Evolutionary conservation across 2,113 vertebrate genomes (phyloP).

Genomic region (Rhinogobius similis): DNA sequence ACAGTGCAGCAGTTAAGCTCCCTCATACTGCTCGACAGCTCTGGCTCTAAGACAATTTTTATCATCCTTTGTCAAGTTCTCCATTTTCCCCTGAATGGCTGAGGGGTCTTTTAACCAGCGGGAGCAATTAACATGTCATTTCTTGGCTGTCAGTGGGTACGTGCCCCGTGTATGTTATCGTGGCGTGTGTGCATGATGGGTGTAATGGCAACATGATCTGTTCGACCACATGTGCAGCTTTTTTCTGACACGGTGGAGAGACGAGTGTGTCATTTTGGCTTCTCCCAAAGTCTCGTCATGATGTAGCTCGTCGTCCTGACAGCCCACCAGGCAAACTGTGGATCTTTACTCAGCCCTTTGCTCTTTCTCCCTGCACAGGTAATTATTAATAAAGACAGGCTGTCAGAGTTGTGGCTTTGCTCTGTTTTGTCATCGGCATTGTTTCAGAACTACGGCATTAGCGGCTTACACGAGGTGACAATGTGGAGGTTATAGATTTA

Average conservation of each 20-base stretch:
- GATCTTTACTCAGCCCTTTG: constrained; percentile 28
- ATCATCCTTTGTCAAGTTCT: constrained; percentile 54
- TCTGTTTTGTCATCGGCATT: constrained; percentile 6
- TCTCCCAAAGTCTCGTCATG: constrained; percentile 31
- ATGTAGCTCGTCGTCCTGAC: constrained; percentile 46
- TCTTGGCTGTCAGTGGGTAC: constrained; percentile 54
- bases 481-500: neutral
- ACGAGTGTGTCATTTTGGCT: constrained; percentile 24
- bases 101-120: constrained; percentile 52
- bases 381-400: constrained; percentile 34
- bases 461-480: neutral
- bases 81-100: constrained; percentile 48
- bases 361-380: constrained; percentile 7
- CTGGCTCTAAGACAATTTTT: constrained; percentile 57
- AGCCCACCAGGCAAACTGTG: constrained; percentile 28
- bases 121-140: constrained; percentile 65
- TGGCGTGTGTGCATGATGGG: constrained; percentile 8
- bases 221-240: constrained; percentile 36
- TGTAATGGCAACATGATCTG: constrained; percentile 43
- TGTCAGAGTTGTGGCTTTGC: neutral
- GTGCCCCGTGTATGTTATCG: constrained; percentile 20
- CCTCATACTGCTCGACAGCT: constrained; percentile 42
- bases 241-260: constrained; percentile 34
- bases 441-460: neutral
- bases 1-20: constrained; percentile 38